Evolutionary conservation across 2,888 invertebrate genomes (phyloP), one percentile per base, ranked within the genome.

Genomic region (Andrena praecox): DNA sequence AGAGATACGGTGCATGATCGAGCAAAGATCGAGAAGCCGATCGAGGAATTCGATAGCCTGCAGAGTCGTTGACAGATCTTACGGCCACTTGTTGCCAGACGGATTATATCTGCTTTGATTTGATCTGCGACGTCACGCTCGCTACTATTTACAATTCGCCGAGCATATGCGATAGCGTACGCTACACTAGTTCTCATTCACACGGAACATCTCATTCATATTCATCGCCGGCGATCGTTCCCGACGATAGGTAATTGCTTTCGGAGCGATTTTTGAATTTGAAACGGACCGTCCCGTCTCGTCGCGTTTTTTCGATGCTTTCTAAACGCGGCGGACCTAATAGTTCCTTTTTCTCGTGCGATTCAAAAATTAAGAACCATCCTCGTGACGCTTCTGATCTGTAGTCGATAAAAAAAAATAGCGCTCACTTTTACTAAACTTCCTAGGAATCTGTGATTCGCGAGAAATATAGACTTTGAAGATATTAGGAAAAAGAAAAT

Each of bases 191-290:
- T 75, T 85, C 64, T 80, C 84, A 86, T 86, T 87, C 87, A 80
- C 75, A 82, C 75, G 42, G 50, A 5, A 64, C 70, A 59, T 77
- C 77, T 74, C 86, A 84, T 88, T 87, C 88, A 84, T 84, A 84
- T 84, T 87, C 84, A 67, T 75, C 24, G 68, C 50, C 33, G 56
- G 10, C 60, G 59, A n/a, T 60, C 66, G 35, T 52, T 52, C 68
- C 56, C 59, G 63, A 48, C 29, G 24, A 56, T 67, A 31, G n/a
- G 67, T 74, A 74, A 76, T 70, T 69, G 60, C 80, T 82, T 85
- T 82, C 79, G 69, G 71, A 80, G 70, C 64, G 76, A 83, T 80
- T 72, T 74, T 75, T 63, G 72, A 77, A 75, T 80, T 72, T 77
- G 73, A 73, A 78, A 75, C 59, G 50, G 62, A 69, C 35, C 56